Evolutionary conservation across 2,888 invertebrate genomes (phyloP).

Genomic region (Pseudococcus jackbeardsleyi): DNA sequence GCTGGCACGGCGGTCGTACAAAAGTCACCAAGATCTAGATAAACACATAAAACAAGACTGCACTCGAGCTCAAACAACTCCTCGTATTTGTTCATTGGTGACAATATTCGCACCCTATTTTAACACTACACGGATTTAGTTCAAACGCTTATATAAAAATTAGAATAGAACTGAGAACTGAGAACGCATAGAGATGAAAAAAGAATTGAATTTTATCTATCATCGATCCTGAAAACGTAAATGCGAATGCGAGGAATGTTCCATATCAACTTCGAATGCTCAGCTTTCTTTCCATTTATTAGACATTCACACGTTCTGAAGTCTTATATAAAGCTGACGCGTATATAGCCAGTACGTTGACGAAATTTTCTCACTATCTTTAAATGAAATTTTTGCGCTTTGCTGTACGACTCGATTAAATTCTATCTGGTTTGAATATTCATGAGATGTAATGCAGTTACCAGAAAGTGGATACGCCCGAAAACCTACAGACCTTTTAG

Average conservation of each 20-base stretch:
- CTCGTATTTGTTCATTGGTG: not conserved
- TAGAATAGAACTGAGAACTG: not conserved
- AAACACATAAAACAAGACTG: not conserved
- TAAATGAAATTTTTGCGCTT: conserved; percentile 52
- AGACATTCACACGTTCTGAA: conserved; percentile 51
- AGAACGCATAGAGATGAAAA: not conserved
- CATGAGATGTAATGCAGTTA: conserved; percentile 29
- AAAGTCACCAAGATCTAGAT: not conserved
- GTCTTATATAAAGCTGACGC: conserved; percentile 45
- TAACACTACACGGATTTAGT: not conserved
- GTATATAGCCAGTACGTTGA: conserved; percentile 31
- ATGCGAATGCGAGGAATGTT: conserved; percentile 40
- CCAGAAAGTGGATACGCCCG: not conserved
- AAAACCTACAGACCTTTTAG: conserved; percentile 6
- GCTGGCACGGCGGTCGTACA: not conserved
- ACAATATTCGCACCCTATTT: not conserved
- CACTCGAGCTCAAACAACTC: not conserved
- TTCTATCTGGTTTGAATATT: conserved; percentile 52
- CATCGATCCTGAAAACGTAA: not conserved
- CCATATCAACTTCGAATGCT: conserved; percentile 47
- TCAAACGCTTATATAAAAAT: not conserved
- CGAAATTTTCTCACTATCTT: conserved; percentile 48
- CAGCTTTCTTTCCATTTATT: conserved; percentile 47
- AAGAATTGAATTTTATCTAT: conserved; percentile 50
- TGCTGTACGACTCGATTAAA: conserved; percentile 48